Percentiles rank a stretch among this genome's conserved stretches.
Evolutionary conservation across 2,888 invertebrate genomes (phyloP).

Genomic region (Lochmaea crataegi): DNA sequence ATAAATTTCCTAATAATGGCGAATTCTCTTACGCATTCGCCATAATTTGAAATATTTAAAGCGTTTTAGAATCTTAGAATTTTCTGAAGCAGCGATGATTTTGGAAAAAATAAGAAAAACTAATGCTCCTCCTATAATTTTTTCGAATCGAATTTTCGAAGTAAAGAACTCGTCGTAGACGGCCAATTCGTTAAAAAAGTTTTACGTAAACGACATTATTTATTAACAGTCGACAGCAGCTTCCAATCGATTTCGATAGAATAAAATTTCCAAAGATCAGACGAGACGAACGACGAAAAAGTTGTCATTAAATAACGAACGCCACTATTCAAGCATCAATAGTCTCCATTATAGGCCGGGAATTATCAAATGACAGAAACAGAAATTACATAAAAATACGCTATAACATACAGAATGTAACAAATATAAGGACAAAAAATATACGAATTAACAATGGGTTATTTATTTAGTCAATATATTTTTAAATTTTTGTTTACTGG

Average conservation of each 20-base stretch:
- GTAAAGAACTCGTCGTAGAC: not conserved
- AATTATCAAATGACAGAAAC: no score
- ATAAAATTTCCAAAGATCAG: constrained; percentile 19
- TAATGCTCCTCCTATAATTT: no score
- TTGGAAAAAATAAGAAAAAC: not conserved
- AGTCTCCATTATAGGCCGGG: not conserved
- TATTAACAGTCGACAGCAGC: constrained; percentile 1
- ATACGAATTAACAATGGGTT: no score
- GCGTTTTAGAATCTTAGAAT: not conserved
- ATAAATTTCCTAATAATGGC: not conserved
- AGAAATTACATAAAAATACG: no score
- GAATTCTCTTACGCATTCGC: not conserved
- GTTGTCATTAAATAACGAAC: constrained; percentile 32
- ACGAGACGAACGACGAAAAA: constrained; percentile 25
- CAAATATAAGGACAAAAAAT: no score
- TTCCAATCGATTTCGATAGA: constrained; percentile 11
- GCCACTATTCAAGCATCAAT: constrained; percentile 2
- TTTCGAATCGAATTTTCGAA: not conserved
- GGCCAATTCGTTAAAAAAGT: not conserved
- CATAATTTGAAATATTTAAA: not conserved
- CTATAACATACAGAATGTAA: no score
- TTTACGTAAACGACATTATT: constrained; percentile 14
- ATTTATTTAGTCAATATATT: no score
- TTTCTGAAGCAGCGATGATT: not conserved
- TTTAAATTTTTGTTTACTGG: no score